phyloP scores from a whole-genome alignment of 2,113 vertebrate genomes.

The Pedionomus torquatus region DNA sequence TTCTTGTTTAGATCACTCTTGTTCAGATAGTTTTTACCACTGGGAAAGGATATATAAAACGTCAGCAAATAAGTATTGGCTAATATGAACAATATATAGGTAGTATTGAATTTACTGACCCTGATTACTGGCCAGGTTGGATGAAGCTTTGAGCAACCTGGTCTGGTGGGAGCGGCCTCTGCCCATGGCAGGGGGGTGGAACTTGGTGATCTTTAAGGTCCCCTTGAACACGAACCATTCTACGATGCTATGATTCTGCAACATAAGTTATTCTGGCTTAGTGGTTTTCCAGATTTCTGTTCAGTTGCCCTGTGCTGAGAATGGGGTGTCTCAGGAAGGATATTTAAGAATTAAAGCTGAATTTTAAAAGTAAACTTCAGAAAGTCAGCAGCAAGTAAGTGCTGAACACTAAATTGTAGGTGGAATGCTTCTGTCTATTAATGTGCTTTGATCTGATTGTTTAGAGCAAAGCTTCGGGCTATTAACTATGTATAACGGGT shows the following conservation, averaged over 20 bases:
- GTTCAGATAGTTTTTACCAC: background rate
- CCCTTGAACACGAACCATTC: background rate
- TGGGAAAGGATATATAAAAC: background rate
- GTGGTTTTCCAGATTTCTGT: background rate
- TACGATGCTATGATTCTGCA: background rate
- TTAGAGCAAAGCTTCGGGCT: background rate
- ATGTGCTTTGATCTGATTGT: background rate
- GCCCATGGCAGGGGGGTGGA: background rate
- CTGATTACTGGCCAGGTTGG: background rate
- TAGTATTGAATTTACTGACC: background rate
- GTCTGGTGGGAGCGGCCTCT: background rate
- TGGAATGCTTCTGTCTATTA: background rate
- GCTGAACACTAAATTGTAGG: background rate
- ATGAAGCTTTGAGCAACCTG: background rate
- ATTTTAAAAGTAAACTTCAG: background rate
- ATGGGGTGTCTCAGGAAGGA: background rate
- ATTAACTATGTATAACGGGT: background rate
- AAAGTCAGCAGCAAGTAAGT: background rate
- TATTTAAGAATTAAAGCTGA: background rate
- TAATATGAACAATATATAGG: background rate
- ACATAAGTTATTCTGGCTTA: background rate
- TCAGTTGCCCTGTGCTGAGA: background rate
- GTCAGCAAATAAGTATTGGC: background rate
- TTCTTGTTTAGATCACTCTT: background rate
- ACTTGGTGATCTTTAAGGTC: background rate